Evolutionary conservation across 1,140 invertebrate species (phyloP), one percentile per base, ranked within the genome.

Genomic region (Euwallacea similis): DNA sequence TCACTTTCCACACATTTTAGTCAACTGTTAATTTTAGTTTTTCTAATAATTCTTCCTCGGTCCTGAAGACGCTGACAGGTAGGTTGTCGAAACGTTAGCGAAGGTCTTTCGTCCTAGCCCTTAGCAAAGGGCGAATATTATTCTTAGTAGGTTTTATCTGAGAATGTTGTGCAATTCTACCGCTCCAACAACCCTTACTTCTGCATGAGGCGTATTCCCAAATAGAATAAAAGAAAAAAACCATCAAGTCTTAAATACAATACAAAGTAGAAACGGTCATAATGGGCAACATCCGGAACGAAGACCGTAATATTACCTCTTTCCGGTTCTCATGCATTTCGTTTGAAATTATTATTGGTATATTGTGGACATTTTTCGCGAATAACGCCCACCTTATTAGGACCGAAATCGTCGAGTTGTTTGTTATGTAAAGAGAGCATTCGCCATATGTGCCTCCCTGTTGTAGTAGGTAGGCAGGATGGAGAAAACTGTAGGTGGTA

Each of bases 341-440:
- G 54, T 21, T 56, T 56, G 21, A 56, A 56, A 10, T 60, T 60
- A 13, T 21, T 13, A n/a, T 42, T 13, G 9, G 42, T 59, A 13
- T 50, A 50, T 50, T 50, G 46, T 50, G 21, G 21, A 44, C 46
- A 62, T 63, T 63, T 62, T 46, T 63, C 44, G 60, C 60, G 21
- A 63, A 47, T 63, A 47, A 33, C 60, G 60, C 60, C 60, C 43
- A 63, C 60, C 60, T 21, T 41, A 47, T 63, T 63, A 11, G 42
- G 44, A 15, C 44, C 50, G 53, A 58, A 55, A 56, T 56, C 41
- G 64, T 47, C 53, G 42, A 11, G 53, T 50, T 53, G 67, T 61
- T 54, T 55, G 47, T 71, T 71, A 71, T 65, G 69, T 65, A 71
- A 71, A 71, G 69, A 66, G 63, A 71, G 69, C 69, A 56, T 64